Evolutionary conservation across 1,140 invertebrate genomes (phyloP).

Genomic region (Agraylea sexmaculata): DNA sequence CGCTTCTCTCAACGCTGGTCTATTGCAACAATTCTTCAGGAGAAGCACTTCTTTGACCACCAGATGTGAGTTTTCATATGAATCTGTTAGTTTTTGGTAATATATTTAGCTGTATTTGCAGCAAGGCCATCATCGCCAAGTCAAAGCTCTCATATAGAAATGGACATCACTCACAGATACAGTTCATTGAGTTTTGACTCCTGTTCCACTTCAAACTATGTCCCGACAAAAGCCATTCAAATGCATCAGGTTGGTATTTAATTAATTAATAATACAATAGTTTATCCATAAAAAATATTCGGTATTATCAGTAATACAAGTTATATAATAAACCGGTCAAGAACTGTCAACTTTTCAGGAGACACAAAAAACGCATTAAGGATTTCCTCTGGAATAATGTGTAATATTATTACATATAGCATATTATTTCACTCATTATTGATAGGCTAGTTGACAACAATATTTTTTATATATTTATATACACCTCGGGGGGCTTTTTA

Average conservation of each 20-base stretch:
- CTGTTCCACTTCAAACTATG: slow-evolving; percentile 38
- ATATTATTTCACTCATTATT: too few relatives aligned
- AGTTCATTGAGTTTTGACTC: slow-evolving; percentile 51
- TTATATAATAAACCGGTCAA: too few relatives aligned
- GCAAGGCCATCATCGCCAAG: slow-evolving; percentile 31
- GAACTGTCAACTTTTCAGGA: too few relatives aligned
- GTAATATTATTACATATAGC: too few relatives aligned
- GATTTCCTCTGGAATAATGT: too few relatives aligned
- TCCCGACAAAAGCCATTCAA: slow-evolving; percentile 57
- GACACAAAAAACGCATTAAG: too few relatives aligned
- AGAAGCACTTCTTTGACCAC: slow-evolving; percentile 37
- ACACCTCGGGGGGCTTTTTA: too few relatives aligned
- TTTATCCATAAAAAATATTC: neutral
- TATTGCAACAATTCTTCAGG: slow-evolving; percentile 53
- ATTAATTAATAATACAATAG: slow-evolving; percentile 7
- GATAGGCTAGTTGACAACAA: too few relatives aligned
- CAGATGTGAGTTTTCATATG: slow-evolving; percentile 27
- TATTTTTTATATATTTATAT: too few relatives aligned
- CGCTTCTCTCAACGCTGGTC: slow-evolving; percentile 57
- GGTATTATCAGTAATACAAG: neutral
- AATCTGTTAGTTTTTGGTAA: neutral
- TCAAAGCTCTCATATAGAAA: slow-evolving; percentile 40
- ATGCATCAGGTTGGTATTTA: slow-evolving; percentile 43
- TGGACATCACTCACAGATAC: slow-evolving; percentile 49
- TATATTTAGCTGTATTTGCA: slow-evolving; percentile 18